Evolutionary conservation across 2,797 vertebrate genomes (phyloP).

Genomic region (Aphelocoma californica): DNA sequence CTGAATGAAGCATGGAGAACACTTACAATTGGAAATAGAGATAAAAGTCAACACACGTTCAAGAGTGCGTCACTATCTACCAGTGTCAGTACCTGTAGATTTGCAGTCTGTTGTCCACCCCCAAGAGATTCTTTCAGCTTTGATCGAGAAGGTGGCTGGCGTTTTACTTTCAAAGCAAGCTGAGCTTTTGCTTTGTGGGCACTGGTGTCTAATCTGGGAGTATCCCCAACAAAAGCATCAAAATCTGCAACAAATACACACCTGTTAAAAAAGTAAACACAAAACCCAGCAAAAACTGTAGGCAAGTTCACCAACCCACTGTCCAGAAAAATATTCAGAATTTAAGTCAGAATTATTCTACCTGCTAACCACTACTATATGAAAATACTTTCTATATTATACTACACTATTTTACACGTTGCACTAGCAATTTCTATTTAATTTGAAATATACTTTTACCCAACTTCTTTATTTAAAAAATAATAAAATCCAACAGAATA

Average conservation of each 20-base stretch:
- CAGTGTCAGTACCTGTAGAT: conserved; percentile 70
- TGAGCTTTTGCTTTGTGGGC: conserved; percentile 87
- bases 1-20: background rate
- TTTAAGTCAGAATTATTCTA: background rate
- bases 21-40: background rate
- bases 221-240: conserved; percentile 84
- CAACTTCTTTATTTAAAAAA: background rate
- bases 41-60: background rate
- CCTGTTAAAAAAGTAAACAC: background rate
- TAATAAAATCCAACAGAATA: background rate
- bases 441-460: background rate
- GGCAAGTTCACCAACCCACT: background rate
- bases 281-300: background rate
- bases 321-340: background rate
- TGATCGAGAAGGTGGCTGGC: conserved; percentile 86
- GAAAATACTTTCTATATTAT: background rate
- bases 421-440: background rate
- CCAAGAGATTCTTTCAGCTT: conserved; percentile 83
- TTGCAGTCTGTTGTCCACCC: conserved; percentile 32
- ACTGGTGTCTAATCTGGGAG: conserved; percentile 88
- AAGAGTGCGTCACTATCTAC: background rate
- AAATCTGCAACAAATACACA: conserved; percentile 74
- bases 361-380: background rate
- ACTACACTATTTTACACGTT: background rate
- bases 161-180: conserved; percentile 87